Base-by-base conservation (phyloP, 2,797 vertebrate species). In the Heliangelus exortis region DNA sequence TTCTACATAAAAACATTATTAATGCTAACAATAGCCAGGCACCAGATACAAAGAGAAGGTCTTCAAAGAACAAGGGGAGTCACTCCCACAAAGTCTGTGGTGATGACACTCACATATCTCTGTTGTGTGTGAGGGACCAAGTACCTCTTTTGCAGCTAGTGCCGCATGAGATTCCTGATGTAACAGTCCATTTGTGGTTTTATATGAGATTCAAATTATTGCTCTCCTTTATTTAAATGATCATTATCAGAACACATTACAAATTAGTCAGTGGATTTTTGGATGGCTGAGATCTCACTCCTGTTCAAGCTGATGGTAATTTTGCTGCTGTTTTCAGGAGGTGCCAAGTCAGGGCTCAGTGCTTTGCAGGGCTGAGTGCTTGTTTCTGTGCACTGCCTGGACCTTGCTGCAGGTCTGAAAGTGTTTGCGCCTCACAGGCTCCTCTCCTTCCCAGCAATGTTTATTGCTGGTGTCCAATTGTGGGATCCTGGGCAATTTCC, bases 1-100 rank as follows among this genome's bases (percentile, higher is more conserved):
- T 43, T 29, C 58, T 65, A 29, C 13, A 10, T 76, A 76, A 94
- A 79, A 73, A 61, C 72, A 28, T 89, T 82, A 85, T 79, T 95
- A 94, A 57, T 92, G 84, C 66, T 93, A 84, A 85, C 65, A 88
- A 76, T 71, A 82, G 31, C 80, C n/a, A 51, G 65, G 23, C 80
- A 55, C 21, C 33, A 48, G 21, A 86, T 0, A 0, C 19, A 36
- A 84, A 54, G 47, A 87, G 58, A 66, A 82, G 20, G 45, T 57
- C 36, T 47, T 91, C 47, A 23, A 28, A 69, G 2, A 8, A 29
- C 48, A 36, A n/a, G 26, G 16, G 51, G 10, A 58, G 69, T 62
- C 34, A 50, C 34, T 87, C 15, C 43, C 54, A 55, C 48, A 39
- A 47, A 73, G 59, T 20, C 2, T 7, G 17, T 39, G 61, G n/a